Evolutionary conservation across 2,797 vertebrate genomes (phyloP).

Genomic region (Anableps anableps): DNA sequence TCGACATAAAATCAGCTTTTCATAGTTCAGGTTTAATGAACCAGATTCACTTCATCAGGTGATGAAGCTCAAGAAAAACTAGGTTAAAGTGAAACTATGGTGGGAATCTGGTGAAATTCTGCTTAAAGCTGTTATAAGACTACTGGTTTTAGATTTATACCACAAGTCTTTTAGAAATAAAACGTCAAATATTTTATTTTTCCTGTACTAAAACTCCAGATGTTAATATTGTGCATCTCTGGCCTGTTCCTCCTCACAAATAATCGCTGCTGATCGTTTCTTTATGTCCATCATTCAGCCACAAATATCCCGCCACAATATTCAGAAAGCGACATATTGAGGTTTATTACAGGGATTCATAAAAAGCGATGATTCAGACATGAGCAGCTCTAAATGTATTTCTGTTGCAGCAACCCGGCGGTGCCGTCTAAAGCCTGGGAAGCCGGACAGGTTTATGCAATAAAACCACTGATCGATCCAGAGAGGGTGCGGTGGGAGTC

Average conservation of each 20-base stretch:
- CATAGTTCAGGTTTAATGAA: background rate
- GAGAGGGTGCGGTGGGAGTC: constrained; percentile 47
- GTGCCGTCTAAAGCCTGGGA: constrained; percentile 17
- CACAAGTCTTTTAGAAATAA: background rate
- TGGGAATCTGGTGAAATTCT: background rate
- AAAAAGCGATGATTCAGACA: background rate
- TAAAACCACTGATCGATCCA: constrained; percentile 33
- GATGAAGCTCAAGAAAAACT: background rate
- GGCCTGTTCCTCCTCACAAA: background rate
- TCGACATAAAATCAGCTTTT: background rate
- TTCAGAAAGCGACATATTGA: background rate
- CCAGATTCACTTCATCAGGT: background rate
- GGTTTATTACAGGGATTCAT: background rate
- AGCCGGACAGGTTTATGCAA: constrained; percentile 31
- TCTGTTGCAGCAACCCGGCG: constrained; percentile 10
- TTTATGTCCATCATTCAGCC: background rate
- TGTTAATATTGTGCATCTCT: background rate
- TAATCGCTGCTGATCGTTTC: background rate
- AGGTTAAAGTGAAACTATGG: background rate
- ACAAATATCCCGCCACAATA: background rate
- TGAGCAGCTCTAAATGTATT: background rate
- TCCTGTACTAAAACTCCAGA: background rate
- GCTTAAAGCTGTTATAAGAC: background rate
- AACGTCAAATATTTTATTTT: background rate
- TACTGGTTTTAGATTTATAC: background rate